Percentiles rank a stretch among this genome's conserved stretches.
These are phyloP conservation scores for Eunapius fragilis DNA, from an alignment of 37 sponge, comb jelly and placozoan genomes.

Conservation along the genomic window DNA sequence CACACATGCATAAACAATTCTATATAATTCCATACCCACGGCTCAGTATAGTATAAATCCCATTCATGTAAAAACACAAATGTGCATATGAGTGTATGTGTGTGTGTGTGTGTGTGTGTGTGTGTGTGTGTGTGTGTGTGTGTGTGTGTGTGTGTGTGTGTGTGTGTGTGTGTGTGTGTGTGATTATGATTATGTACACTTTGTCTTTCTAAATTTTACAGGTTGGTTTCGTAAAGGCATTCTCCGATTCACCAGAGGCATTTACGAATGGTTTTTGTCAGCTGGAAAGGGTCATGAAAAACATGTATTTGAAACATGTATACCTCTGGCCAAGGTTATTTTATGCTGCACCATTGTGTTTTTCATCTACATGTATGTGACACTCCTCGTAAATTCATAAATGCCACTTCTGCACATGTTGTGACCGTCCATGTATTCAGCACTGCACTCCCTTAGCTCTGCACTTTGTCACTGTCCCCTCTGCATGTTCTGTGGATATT, in stretches of 20 bases:
- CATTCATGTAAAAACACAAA: no score
- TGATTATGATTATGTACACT: no score
- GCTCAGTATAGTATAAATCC: no score
- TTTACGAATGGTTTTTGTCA: slow-evolving; percentile 79
- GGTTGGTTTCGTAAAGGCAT: slow-evolving; percentile 95
- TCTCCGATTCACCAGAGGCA: slow-evolving; percentile 82
- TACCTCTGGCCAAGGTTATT: slow-evolving; percentile 91
- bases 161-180: no score
- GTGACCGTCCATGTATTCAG: no score
- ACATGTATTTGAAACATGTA: slow-evolving; percentile 78
- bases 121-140: no score
- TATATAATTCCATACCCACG: not conserved
- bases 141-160: no score
- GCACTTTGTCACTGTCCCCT: not conserved
- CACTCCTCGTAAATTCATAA: no score
- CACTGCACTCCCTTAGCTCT: no score
- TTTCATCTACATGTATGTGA: not conserved
- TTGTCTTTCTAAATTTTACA: slow-evolving; percentile 1
- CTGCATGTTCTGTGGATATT: not conserved
- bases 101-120: no score
- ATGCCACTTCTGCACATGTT: no score
- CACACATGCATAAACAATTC: not conserved
- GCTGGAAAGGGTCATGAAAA: slow-evolving; percentile 86
- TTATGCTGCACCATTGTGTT: not conserved
- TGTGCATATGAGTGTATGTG: no score